Evolutionary conservation across 1,140 invertebrate genomes (phyloP).

Genomic region (Atopsyche davidsoni): DNA sequence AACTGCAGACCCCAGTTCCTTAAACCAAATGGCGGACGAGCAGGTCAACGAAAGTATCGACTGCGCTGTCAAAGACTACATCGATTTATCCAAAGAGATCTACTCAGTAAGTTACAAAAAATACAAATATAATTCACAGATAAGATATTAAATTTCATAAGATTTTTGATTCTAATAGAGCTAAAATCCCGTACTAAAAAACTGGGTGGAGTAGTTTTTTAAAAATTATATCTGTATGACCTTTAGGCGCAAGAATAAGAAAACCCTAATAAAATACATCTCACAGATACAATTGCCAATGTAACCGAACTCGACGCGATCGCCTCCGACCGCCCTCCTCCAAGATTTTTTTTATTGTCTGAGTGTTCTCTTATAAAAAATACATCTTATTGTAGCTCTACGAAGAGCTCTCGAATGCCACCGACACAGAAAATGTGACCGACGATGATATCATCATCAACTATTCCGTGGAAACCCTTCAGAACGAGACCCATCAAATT

Average conservation of each 20-base stretch:
- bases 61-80: constrained; percentile 26
- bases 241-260: no score
- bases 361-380: no score
- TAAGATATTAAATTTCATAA: no score
- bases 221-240: no score
- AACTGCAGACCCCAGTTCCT: not conserved
- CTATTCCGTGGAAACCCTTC: constrained; percentile 53
- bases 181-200: no score
- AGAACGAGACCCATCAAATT: constrained; percentile 53
- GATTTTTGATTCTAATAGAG: no score
- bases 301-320: no score
- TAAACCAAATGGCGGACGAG: constrained; percentile 14
- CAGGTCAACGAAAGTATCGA: constrained; percentile 21
- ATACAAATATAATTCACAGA: constrained; percentile 5
- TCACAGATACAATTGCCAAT: no score
- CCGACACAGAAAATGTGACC: constrained; percentile 42
- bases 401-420: constrained; percentile 44
- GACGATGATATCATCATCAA: constrained; percentile 51
- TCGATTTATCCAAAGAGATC: constrained; percentile 45
- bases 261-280: no score
- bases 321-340: not conserved
- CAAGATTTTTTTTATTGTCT: no score
- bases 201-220: no score
- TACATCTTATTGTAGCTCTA: constrained; percentile 49
- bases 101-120: constrained; percentile 32